Base-by-base conservation (phyloP, 1,140 invertebrate genomes). In the Oscheius sp. region DNA sequence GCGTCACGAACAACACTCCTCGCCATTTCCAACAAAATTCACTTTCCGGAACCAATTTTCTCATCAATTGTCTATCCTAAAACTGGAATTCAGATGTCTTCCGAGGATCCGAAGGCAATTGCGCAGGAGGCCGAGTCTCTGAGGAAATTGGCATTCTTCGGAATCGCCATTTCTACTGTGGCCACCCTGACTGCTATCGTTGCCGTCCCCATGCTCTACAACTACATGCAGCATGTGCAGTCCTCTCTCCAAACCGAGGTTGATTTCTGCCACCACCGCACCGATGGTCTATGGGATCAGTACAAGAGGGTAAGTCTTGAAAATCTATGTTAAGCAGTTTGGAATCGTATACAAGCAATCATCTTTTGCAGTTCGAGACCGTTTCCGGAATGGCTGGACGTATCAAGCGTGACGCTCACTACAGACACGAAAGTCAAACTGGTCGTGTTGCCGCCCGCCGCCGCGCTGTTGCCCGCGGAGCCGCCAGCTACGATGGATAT, bases 211-310 rank as follows among this genome's bases (percentile, higher is more conserved):
- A 77, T 77, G 76, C 68, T 77, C 23, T 77, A 77, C 68, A 77
- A 77, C 74, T 77, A 77, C 62, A 77, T 77, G 73, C 76, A 77
- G 38, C 66, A 76, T 74, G 74, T 77, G 18, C 76, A 77, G 52
- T 77, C 76, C 32, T 55, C 59, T 36, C 76, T 77, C 29, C 73
- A 77, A 63, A 46, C 46, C 23, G 76, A 77, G 23, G 68, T 77
- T 28, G 76, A 77, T 20, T 77, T 77, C 59, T 77, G 76, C 38
- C 55, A 38, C n/a, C 74, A 75, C 65, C 20, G 74, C 18, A 76
- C 74, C 36, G 62, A 70, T 34, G 74, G 74, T 29, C 74, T 75
- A 46, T 75, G 74, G 74, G 74, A 71, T 31, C 68, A 75, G 63
- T 75, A 75, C 68, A 34, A 64, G 26, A 49, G 49, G 46, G 70